phyloP scores from a whole-genome alignment of 2,113 vertebrate species.

The Grus americana region DNA sequence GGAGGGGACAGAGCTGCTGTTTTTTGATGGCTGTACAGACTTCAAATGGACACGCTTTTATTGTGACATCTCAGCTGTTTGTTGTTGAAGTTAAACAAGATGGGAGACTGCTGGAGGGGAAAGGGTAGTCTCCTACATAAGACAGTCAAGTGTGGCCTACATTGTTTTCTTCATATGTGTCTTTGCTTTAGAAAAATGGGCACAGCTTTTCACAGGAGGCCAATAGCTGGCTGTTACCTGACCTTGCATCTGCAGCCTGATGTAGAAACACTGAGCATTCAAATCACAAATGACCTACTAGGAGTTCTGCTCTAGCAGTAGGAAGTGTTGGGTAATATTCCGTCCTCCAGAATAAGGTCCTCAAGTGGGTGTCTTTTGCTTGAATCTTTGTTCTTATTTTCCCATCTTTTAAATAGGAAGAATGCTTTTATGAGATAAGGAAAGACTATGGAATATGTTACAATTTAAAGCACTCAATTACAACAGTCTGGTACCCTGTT shows the following conservation, averaged over 20 bases:
- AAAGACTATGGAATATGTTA: background rate
- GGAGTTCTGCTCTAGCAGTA: background rate
- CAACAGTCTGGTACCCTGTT: background rate
- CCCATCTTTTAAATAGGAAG: background rate
- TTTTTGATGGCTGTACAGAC: background rate
- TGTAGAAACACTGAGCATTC: background rate
- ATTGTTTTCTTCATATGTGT: background rate
- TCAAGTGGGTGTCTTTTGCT: background rate
- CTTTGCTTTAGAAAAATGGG: background rate
- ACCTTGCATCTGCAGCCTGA: background rate
- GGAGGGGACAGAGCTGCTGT: background rate
- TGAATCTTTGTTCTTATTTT: background rate
- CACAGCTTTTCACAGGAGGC: background rate
- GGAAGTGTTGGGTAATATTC: background rate
- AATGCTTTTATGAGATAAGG: background rate
- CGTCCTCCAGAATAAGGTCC: background rate
- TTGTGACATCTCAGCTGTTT: background rate
- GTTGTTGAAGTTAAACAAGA: background rate
- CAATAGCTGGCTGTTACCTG: background rate
- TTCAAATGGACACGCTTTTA: background rate
- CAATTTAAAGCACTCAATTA: background rate
- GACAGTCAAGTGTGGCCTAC: background rate
- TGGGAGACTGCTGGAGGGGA: background rate
- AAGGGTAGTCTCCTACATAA: background rate
- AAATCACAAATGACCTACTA: background rate